phyloP scores from a whole-genome alignment of 2,113 vertebrate genomes.

The Diadophis punctatus region DNA sequence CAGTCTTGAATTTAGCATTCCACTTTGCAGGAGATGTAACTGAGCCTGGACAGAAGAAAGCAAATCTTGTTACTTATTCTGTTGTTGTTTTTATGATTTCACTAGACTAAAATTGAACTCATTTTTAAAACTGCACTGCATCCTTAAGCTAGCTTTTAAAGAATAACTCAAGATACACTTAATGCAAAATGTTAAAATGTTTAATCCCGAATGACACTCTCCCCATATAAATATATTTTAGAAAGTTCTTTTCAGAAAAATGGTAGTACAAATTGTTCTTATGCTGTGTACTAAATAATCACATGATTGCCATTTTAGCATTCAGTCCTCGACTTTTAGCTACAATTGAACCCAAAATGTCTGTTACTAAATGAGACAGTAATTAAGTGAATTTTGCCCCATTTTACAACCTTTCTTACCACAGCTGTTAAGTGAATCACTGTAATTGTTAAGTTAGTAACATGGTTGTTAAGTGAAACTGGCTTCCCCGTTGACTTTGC shows the following conservation, averaged over 20 bases:
- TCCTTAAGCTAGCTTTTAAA: background rate
- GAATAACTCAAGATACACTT: background rate
- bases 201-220: background rate
- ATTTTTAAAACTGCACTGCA: background rate
- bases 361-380: background rate
- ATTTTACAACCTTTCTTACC: background rate
- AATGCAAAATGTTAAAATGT: background rate
- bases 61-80: fast-evolving
- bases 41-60: slow-evolving; percentile 70
- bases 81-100: background rate
- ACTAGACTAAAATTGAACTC: background rate
- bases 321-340: background rate
- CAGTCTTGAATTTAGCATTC: slow-evolving; percentile 81
- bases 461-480: background rate
- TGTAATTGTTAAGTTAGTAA: background rate
- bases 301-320: background rate
- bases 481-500: background rate
- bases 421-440: background rate
- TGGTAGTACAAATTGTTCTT: background rate
- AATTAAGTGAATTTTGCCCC: background rate
- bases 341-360: background rate
- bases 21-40: slow-evolving; percentile 80
- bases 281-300: background rate
- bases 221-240: background rate
- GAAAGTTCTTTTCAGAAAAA: background rate